Conservation (phyloP, 2,113 vertebrate genomes). For the Dunckerocampus dactyliophorus region DNA sequence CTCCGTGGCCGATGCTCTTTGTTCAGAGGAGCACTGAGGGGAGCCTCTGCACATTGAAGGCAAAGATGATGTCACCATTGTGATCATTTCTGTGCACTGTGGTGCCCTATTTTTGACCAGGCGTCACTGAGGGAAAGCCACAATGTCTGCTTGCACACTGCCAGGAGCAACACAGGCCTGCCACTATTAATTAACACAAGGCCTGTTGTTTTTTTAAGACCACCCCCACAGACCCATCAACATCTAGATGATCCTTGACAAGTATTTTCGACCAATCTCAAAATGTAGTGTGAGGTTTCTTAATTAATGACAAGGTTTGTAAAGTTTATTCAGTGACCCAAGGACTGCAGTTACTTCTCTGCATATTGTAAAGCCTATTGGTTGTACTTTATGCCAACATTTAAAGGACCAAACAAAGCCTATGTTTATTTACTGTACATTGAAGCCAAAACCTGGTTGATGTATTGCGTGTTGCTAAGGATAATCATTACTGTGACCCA, state of each 20-base stretch:
- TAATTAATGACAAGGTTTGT: conserved; percentile 6
- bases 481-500: background rate
- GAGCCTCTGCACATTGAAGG: conserved; percentile 56
- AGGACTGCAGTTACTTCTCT: too few relatives aligned
- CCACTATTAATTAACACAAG: conserved; percentile 67
- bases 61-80: conserved; percentile 71
- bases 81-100: conserved; percentile 63
- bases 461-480: background rate
- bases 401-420: background rate
- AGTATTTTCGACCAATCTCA: conserved; percentile 13
- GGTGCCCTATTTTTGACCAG: conserved; percentile 73
- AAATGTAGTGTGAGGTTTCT: background rate
- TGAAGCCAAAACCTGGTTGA: background rate
- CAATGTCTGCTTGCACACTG: conserved; percentile 58
- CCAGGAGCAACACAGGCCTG: conserved; percentile 65
- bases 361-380: too few relatives aligned
- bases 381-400: background rate
- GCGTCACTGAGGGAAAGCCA: conserved; percentile 61
- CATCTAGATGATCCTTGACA: conserved; percentile 26
- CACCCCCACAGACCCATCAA: conserved; percentile 45
- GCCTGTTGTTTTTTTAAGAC: conserved; percentile 52
- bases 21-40: conserved; percentile 60
- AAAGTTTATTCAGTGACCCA: too few relatives aligned
- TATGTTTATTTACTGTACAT: background rate
- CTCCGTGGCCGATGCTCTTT: conserved; percentile 68